A percentile compares a stretch with the other conserved stretches of the same genome.
phyloP scores from a whole-genome alignment of 1,140 invertebrate genomes.

The Trichoplusia ni region DNA sequence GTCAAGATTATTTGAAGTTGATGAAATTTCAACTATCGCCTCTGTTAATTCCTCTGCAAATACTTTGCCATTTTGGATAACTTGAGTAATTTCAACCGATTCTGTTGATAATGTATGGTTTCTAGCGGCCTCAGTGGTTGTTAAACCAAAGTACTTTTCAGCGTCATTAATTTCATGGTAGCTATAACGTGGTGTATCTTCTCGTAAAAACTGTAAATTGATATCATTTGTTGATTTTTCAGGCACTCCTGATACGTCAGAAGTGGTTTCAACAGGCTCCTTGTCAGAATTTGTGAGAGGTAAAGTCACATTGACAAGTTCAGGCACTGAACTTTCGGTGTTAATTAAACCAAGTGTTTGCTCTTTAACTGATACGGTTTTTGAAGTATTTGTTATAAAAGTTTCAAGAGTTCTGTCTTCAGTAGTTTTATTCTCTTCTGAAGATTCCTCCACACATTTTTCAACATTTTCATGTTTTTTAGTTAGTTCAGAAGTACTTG shows the following conservation, averaged over 20 bases:
- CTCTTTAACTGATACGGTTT: neutral
- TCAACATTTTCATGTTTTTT: neutral
- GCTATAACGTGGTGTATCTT: conserved; percentile 42
- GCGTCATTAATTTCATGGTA: conserved; percentile 56
- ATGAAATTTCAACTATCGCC: no score
- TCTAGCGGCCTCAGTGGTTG: neutral
- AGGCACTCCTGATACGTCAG: no score
- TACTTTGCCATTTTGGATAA: no score
- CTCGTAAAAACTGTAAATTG: neutral
- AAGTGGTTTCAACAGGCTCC: neutral
- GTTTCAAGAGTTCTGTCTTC: neutral
- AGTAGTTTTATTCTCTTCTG: neutral
- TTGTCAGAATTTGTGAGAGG: neutral
- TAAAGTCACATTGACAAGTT: neutral
- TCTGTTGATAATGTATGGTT: no score
- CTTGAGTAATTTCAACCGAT: no score
- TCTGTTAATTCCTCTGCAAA: no score
- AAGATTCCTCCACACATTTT: neutral
- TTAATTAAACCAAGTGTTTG: conserved; percentile 7
- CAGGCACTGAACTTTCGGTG: neutral
- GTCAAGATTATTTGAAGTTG: neutral
- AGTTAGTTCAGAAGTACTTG: no score
- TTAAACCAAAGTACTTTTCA: conserved; percentile 43
- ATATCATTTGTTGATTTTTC: neutral
- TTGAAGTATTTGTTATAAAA: neutral